phyloP scores from a whole-genome alignment of 2,888 invertebrate species.

The Petrolisthes manimaculis region DNA sequence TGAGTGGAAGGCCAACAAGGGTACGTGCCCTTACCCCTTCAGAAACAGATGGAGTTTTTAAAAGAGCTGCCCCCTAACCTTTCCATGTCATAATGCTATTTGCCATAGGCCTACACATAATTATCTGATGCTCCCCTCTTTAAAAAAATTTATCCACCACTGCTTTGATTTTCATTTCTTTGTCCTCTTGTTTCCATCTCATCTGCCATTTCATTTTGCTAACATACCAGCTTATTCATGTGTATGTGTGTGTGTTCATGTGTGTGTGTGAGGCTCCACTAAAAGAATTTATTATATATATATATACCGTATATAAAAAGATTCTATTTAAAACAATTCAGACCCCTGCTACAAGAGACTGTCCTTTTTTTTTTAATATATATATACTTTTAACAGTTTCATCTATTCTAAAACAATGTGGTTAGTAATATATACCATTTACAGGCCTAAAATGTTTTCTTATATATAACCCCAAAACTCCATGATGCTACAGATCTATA shows the following conservation, averaged over 20 bases:
- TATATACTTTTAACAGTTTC: constrained; percentile 27
- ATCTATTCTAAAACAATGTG: constrained; percentile 46
- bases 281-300: constrained; percentile 16
- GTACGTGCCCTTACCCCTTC: too few relatives aligned
- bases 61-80: too few relatives aligned
- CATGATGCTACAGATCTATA: constrained; percentile 23
- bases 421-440: constrained; percentile 43
- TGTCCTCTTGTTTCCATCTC: neutral
- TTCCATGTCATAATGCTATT: neutral
- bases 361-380: neutral
- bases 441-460: constrained; percentile 27
- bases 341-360: constrained; percentile 13
- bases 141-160: neutral
- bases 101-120: neutral
- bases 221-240: neutral
- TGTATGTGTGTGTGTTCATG: constrained; percentile 2
- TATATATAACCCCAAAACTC: constrained; percentile 28
- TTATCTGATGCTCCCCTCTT: neutral
- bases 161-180: neutral
- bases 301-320: neutral
- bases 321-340: neutral
- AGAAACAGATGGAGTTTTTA: too few relatives aligned
- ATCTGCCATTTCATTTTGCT: neutral
- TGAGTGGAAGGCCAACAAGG: too few relatives aligned
- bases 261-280: constrained; percentile 25